Percentiles rank a stretch among this genome's conserved stretches.
These are phyloP conservation scores for Acridotheres tristis DNA, from an alignment of 2,797 vertebrate genomes.

Conservation along the genomic window DNA sequence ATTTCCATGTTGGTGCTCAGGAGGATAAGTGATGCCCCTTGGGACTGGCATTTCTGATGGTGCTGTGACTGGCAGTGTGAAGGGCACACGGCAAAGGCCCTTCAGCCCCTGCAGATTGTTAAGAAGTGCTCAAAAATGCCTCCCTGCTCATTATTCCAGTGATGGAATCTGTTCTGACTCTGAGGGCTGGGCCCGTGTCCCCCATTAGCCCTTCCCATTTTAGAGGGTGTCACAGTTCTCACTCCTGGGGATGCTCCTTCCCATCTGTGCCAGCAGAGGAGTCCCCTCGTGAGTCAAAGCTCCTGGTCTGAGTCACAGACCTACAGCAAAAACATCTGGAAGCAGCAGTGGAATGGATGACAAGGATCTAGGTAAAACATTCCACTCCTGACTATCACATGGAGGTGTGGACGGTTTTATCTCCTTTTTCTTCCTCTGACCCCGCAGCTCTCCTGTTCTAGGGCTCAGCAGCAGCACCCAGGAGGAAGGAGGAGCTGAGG, in stretches of 20 bases:
- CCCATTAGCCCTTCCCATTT: neutral
- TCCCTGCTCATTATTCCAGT: neutral
- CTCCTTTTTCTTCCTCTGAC: neutral
- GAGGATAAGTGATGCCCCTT: neutral
- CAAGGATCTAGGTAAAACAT: neutral
- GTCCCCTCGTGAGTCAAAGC: neutral
- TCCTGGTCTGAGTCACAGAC: neutral
- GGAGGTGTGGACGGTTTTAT: neutral
- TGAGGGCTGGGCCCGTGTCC: neutral
- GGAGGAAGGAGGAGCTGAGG: neutral
- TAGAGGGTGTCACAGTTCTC: neutral
- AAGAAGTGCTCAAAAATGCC: neutral
- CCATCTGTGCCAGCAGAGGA: neutral
- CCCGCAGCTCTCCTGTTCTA: neutral
- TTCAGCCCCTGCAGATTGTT: neutral
- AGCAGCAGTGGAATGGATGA: neutral
- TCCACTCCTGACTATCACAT: neutral
- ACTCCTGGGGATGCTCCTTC: neutral
- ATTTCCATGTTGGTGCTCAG: neutral
- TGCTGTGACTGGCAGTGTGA: neutral
- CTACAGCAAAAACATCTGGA: neutral
- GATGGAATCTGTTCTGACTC: neutral
- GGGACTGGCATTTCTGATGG: neutral
- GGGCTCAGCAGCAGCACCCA: neutral
- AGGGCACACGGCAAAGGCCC: constrained; percentile 10